Base-by-base conservation (phyloP, 2,113 vertebrate genomes). In the Sander vitreus region DNA sequence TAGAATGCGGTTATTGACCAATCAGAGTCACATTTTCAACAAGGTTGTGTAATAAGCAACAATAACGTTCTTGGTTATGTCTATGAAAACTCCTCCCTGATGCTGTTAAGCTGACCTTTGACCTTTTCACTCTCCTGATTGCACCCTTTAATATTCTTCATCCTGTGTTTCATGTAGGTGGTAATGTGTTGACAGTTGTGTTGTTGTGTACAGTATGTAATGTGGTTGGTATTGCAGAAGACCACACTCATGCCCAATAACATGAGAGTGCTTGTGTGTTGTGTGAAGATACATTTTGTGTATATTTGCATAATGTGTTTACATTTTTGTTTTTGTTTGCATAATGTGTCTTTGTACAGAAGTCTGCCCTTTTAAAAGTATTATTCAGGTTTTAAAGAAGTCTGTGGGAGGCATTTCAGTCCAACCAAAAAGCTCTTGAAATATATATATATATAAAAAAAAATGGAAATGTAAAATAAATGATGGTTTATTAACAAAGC, bases 91-190 rank as follows among this genome's bases (percentile, higher is more conserved):
- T 59, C 33, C 19, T 66, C 25, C 5, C n/a, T 45, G 68, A 73
- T 71, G 51, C 51, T 60, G 36, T 62, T 66, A 23, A 48, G 21
- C 30, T 54, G 18, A 19, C 76, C 81, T 30, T 51, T 51, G 21
- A 73, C 65, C 48, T 77, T 59, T 57, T 23, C 45, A 30, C 57
- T 75, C 23, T 60, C 73, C 65, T 79, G 58, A 88, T 94, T 95
- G 93, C 95, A 95, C 94, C 94, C 64, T 95, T 95, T 95, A 95
- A 95, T 95, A 91, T 83, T 72, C 63, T 14, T 57, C 74, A 78
- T 85, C 65, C 43, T 90, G 19, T 85, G 87, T 92, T 65, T 86
- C 77, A 71, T 92, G 45, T 87, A 54, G 74, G 10, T 91, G 78
- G 55, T 73, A 11, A 68, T 59, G 78, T 89, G 64, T 71, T 50